Evolutionary conservation across 1,140 invertebrate genomes (phyloP).

Genomic region (Solen grandis): DNA sequence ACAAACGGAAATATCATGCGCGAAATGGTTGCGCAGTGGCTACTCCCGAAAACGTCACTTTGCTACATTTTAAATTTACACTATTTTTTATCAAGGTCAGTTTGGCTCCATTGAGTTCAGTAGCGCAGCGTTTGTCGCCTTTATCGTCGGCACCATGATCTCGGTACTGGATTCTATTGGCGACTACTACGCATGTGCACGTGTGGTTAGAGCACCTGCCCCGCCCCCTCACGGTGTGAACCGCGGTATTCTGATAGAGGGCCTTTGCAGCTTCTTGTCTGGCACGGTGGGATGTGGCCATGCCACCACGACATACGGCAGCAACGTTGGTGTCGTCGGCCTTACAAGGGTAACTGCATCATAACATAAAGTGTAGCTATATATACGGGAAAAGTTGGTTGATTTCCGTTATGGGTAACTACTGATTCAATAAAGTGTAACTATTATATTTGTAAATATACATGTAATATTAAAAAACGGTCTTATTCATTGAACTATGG

Average conservation of each 20-base stretch:
- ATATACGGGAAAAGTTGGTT: too few relatives aligned
- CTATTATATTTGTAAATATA: too few relatives aligned
- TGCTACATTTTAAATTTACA: too few relatives aligned
- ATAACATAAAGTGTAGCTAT: too few relatives aligned
- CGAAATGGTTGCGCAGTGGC: too few relatives aligned
- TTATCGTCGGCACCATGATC: slow-evolving; percentile 71
- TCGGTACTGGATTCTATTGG: slow-evolving; percentile 76
- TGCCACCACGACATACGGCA: slow-evolving; percentile 90
- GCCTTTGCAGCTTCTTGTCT: slow-evolving; percentile 90
- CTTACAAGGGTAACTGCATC: slow-evolving; percentile 84
- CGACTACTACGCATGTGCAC: slow-evolving; percentile 77
- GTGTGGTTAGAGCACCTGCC: slow-evolving; percentile 68
- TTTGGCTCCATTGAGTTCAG: slow-evolving; percentile 27
- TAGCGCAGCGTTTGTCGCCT: slow-evolving; percentile 67
- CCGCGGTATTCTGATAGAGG: slow-evolving; percentile 90
- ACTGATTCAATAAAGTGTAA: too few relatives aligned
- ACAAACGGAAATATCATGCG: too few relatives aligned
- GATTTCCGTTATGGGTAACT: too few relatives aligned
- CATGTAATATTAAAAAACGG: too few relatives aligned
- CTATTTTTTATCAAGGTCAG: slow-evolving; percentile 21
- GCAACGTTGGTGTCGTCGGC: slow-evolving; percentile 94
- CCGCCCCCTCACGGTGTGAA: slow-evolving; percentile 76
- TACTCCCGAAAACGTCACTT: too few relatives aligned
- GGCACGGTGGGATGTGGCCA: slow-evolving; percentile 91
- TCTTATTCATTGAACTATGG: too few relatives aligned